Percentiles rank a stretch among this genome's conserved stretches.
Evolutionary conservation across 2,797 vertebrate genomes (phyloP).

Genomic region (Onychomys arenicola): DNA sequence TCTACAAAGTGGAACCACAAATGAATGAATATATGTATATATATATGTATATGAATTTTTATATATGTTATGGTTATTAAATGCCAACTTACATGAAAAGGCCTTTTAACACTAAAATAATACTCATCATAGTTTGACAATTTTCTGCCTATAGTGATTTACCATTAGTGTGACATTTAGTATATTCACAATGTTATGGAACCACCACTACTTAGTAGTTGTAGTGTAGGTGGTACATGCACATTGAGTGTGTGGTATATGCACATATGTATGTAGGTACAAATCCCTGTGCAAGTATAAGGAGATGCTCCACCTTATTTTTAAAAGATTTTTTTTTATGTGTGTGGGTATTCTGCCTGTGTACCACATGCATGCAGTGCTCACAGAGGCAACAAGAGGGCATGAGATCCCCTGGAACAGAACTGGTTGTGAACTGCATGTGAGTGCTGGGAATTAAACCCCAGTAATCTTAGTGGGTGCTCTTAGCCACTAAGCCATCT

Average conservation of each 20-base stretch:
- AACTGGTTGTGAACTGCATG: neutral
- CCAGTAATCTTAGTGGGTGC: neutral
- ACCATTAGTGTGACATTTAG: neutral
- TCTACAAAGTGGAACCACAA: neutral
- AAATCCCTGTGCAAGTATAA: neutral
- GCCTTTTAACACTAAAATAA: constrained; percentile 17
- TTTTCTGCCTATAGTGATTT: constrained; percentile 9
- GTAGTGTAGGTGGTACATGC: neutral
- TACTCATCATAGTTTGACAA: neutral
- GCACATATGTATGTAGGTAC: neutral
- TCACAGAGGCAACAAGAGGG: neutral
- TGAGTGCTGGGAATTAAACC: neutral
- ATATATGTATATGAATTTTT: too few relatives aligned
- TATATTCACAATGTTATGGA: neutral
- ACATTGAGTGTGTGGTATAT: neutral
- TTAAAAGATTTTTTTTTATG: neutral
- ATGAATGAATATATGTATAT: too few relatives aligned
- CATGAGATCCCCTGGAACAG: neutral
- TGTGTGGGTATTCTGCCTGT: neutral
- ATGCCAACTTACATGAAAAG: constrained; percentile 10
- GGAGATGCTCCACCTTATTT: neutral
- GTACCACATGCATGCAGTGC: neutral
- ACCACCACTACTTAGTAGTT: neutral
- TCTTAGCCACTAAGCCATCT: neutral
- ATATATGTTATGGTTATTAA: neutral